Evolutionary conservation across 2,797 vertebrate genomes (phyloP).

Genomic region (Pterois miles): DNA sequence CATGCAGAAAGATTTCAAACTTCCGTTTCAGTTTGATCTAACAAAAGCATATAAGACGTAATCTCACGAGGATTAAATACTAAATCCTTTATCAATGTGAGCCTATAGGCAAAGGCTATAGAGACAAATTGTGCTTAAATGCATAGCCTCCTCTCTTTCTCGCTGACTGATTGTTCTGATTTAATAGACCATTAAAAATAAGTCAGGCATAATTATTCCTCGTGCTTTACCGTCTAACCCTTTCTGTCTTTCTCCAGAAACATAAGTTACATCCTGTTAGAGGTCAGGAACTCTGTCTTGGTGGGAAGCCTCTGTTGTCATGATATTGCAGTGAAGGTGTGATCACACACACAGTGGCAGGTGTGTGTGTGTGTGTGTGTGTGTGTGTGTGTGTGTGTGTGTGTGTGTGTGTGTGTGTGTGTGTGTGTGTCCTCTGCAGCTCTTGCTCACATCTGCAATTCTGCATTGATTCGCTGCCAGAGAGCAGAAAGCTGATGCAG

Average conservation of each 20-base stretch:
- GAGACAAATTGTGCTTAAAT: conserved; percentile 39
- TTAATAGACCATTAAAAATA: conserved; percentile 60
- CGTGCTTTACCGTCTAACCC: conserved; percentile 40
- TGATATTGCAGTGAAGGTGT: conserved; percentile 44
- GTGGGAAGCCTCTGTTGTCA: conserved; percentile 37
- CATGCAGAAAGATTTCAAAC: conserved; percentile 12
- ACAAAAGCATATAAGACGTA: conserved; percentile 45
- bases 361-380: conserved; percentile 13
- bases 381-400: conserved; percentile 18
- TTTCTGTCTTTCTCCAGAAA: conserved; percentile 19
- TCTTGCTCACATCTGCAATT: conserved; percentile 74
- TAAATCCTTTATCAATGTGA: conserved; percentile 51
- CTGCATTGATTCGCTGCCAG: conserved; percentile 74
- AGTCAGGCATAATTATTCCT: conserved; percentile 50
- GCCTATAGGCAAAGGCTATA: conserved; percentile 39
- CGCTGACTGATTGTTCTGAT: conserved; percentile 48
- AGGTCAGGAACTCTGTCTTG: conserved; percentile 26
- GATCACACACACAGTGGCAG: conserved; percentile 3
- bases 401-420: conserved; percentile 13
- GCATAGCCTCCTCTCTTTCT: conserved; percentile 46
- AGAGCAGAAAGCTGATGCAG: conserved; percentile 63
- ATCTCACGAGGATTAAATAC: conserved; percentile 50
- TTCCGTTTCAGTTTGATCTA: conserved; percentile 31
- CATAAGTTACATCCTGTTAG: conserved; percentile 13
- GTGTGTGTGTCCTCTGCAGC: conserved; percentile 56